A percentile compares a stretch with the other conserved stretches of the same genome.
Conservation (phyloP, 2,888 invertebrate species). For the Drosophila formosana region DNA sequence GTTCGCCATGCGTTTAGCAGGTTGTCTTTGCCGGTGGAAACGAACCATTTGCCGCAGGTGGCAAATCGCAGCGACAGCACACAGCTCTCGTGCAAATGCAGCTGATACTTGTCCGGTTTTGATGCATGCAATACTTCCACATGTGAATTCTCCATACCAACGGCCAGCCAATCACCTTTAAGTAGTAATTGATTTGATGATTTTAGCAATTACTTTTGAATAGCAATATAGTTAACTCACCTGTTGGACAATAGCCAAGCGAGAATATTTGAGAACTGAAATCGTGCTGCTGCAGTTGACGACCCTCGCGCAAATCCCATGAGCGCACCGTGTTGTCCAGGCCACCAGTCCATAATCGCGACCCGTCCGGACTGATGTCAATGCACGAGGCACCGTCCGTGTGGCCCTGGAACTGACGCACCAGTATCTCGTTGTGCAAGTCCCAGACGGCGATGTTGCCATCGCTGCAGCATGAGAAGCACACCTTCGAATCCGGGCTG, state of each 20-base stretch:
- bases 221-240: constrained; percentile 75
- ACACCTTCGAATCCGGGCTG: constrained; percentile 98
- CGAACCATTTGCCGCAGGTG: constrained; percentile 99
- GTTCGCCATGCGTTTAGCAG: constrained; percentile 98
- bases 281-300: constrained; percentile 97
- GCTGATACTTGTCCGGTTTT: constrained; percentile 97
- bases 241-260: constrained; percentile 96
- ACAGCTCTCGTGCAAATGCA: constrained; percentile 98
- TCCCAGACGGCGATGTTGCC: constrained; percentile 99
- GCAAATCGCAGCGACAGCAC: constrained; percentile 98
- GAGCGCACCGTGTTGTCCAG: constrained; percentile 98
- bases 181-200: constrained; percentile 1
- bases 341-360: constrained; percentile 96
- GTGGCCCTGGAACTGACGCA: constrained; percentile 97
- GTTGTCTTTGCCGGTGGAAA: constrained; percentile 99
- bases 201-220: neutral
- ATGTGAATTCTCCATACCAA: constrained; percentile 99
- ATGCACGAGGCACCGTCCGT: constrained; percentile 99
- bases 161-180: constrained; percentile 96
- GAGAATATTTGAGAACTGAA: constrained; percentile 96
- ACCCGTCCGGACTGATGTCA: constrained; percentile 97
- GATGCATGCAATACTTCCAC: constrained; percentile 96
- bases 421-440: constrained; percentile 94
- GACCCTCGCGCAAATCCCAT: constrained; percentile 97
- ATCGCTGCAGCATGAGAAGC: constrained; percentile 99